phyloP scores from a whole-genome alignment of 2,113 vertebrate genomes.

The Trichechus manatus region DNA sequence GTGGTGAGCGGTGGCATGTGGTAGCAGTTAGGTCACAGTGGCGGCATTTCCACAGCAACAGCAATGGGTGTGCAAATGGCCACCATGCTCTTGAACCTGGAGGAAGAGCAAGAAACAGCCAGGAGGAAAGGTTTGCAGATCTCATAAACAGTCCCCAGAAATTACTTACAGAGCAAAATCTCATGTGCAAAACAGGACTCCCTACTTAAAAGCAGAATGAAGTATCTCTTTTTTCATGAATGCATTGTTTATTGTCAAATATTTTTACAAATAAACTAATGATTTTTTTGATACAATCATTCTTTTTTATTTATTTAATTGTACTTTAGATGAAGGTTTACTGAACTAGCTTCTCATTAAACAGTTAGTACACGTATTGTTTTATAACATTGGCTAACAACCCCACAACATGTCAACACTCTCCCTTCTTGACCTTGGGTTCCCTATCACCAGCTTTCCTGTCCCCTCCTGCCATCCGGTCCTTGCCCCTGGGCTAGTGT shows the following conservation, averaged over 20 bases:
- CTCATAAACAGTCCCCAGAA: too few species aligned
- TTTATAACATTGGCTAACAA: too few species aligned
- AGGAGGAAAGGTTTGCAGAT: neutral
- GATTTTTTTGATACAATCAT: neutral
- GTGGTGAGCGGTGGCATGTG: neutral
- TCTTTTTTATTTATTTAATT: too few species aligned
- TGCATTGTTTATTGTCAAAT: neutral
- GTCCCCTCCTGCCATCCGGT: too few species aligned
- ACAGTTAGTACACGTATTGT: too few species aligned
- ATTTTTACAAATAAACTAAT: constrained; percentile 1
- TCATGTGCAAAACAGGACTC: neutral
- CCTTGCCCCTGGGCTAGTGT: too few species aligned
- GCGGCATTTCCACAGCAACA: neutral
- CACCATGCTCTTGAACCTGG: neutral
- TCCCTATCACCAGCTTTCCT: too few species aligned
- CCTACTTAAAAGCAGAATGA: neutral
- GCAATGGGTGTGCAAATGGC: neutral
- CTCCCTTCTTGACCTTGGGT: too few species aligned
- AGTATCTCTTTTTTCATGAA: neutral
- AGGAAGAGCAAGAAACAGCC: neutral
- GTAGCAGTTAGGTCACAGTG: neutral
- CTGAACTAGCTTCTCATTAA: too few species aligned
- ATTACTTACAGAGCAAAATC: neutral
- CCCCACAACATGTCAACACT: too few species aligned
- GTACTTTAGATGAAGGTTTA: too few species aligned